phyloP scores from a whole-genome alignment of 2,888 invertebrate genomes.

The Drepana falcataria region DNA sequence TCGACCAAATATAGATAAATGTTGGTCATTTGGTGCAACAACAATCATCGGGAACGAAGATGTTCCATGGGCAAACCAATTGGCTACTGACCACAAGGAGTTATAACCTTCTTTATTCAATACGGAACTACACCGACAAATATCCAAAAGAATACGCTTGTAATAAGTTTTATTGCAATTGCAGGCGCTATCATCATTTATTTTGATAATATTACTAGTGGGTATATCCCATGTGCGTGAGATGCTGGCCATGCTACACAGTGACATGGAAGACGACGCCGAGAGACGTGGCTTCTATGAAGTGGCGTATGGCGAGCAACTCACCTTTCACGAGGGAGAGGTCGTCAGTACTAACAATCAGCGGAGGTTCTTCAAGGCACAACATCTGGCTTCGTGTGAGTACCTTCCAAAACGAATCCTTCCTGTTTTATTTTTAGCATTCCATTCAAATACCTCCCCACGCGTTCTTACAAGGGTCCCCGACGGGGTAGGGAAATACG shows the following conservation, averaged over 20 bases:
- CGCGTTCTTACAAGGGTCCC: too few relatives aligned
- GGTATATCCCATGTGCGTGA: constrained; percentile 71
- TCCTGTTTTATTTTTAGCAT: too few relatives aligned
- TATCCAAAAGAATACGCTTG: background rate
- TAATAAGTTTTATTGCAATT: constrained; percentile 13
- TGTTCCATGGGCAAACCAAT: too few relatives aligned
- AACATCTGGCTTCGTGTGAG: constrained; percentile 67
- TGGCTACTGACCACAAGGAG: too few relatives aligned
- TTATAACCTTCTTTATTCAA: too few relatives aligned
- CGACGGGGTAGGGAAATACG: too few relatives aligned
- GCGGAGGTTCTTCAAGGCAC: constrained; percentile 69
- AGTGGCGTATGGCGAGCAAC: constrained; percentile 48
- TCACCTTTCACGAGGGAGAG: constrained; percentile 57
- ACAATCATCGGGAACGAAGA: too few relatives aligned
- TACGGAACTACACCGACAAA: too few relatives aligned
- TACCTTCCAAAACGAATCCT: background rate
- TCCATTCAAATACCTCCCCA: too few relatives aligned
- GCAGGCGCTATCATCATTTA: constrained; percentile 70
- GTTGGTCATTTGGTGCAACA: too few relatives aligned
- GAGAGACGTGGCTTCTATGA: constrained; percentile 64
- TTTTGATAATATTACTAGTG: constrained; percentile 66
- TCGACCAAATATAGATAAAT: too few relatives aligned
- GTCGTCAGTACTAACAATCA: constrained; percentile 69
- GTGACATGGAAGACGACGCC: constrained; percentile 73
- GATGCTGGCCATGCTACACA: constrained; percentile 69